These are phyloP conservation scores for Thryonomys swinderianus DNA, from an alignment of 2,113 vertebrate genomes.

Conservation along the genomic window DNA sequence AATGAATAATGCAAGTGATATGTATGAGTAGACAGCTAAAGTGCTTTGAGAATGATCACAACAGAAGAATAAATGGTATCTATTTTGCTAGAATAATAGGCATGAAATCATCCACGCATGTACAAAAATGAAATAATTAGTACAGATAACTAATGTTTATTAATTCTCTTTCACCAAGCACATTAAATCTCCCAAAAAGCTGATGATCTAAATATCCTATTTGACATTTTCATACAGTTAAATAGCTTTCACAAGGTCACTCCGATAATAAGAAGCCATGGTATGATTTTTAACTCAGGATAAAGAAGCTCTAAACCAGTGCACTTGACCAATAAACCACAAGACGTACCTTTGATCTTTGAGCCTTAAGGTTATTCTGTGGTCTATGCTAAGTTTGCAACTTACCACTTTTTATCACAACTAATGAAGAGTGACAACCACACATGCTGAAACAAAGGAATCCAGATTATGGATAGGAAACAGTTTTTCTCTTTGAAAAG, in stretches of 20 bases:
- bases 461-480: background rate
- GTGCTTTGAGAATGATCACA: background rate
- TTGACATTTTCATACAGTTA: background rate
- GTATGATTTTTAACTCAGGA: background rate
- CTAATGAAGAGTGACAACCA: background rate
- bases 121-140: constrained; percentile 40
- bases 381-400: background rate
- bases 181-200: constrained; percentile 40
- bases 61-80: constrained; percentile 10
- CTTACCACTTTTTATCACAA: background rate
- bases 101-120: background rate
- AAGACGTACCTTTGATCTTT: background rate
- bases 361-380: background rate
- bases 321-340: background rate
- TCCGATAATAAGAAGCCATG: background rate
- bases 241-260: constrained; percentile 14
- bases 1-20: constrained; percentile 32
- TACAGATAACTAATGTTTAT: constrained; percentile 11
- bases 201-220: constrained; percentile 29
- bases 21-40: background rate
- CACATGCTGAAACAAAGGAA: background rate
- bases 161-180: constrained; percentile 33
- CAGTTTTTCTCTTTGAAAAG: background rate
- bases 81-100: constrained; percentile 2
- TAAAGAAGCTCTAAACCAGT: background rate